Base-by-base conservation (phyloP, 2,113 vertebrate species). In the Brachyistius frenatus region DNA sequence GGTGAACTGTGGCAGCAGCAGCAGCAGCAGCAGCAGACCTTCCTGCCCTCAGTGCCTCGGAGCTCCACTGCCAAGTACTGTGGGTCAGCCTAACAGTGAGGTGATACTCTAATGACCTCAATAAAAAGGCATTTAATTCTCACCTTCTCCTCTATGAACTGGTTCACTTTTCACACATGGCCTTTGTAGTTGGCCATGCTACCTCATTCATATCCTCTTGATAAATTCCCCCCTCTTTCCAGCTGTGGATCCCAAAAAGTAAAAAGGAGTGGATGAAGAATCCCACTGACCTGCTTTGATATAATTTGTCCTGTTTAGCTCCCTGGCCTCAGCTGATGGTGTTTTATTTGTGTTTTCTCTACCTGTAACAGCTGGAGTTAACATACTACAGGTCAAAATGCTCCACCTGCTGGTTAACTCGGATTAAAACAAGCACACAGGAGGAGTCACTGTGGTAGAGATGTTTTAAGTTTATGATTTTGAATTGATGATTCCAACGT, bases 51-150 rank as follows among this genome's bases (percentile, higher is more conserved):
- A 11, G 60, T 55, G 78, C 69, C 76, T 92, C 90, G 74, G 80
- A 91, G 86, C 11, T 78, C 72, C 50, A 62, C 83, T 87, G 89
- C 73, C 66, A 93, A 93, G 90, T 90, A 87, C 62, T 77, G 37
- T 71, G 44, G 63, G 76, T 80, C 78, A 82, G 70, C 57, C 85
- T 89, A 66, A 88, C 93, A 89, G 83, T 47, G 77, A 92, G 83
- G 86, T 91, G 92, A 86, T 56, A 89, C 83, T 80, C 86, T 89
- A 93, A 94, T 91, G 88, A 91, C 90, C 82, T 89, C 88, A 88
- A 91, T 90, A 95, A 93, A 91, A 85, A 78, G 80, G 66, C 80
- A 68, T 81, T 92, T 92, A 78, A 89, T 90, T 94, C 90, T 83
- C 93, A 92, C 92, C 84, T 81, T 67, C 63, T 78, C 41, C 78